These are phyloP conservation scores for Diplodus puntazzo DNA, from an alignment of 2,797 vertebrate genomes.

Conservation along the genomic window DNA sequence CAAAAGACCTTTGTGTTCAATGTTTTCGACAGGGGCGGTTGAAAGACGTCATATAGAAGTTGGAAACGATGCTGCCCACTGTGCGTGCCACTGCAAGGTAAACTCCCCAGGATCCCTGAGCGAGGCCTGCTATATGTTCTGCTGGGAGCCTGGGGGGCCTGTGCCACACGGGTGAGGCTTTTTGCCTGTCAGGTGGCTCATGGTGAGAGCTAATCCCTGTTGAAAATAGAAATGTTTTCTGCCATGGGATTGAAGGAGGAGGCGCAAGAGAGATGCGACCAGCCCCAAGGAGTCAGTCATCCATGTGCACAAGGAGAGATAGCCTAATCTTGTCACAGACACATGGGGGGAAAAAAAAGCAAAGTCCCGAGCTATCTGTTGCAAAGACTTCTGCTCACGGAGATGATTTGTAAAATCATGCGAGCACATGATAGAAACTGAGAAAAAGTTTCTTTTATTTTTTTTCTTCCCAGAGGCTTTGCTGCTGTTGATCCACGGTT, in stretches of 20 bases:
- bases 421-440: constrained; percentile 42
- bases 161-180: constrained; percentile 60
- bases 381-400: constrained; percentile 64
- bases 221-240: constrained; percentile 81
- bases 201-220: constrained; percentile 79
- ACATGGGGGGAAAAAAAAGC: constrained; percentile 10
- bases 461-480: constrained; percentile 8
- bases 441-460: constrained; percentile 23
- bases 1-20: constrained; percentile 14
- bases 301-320: constrained; percentile 82
- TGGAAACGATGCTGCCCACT: constrained; percentile 19
- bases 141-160: constrained; percentile 39
- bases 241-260: constrained; percentile 58
- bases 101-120: constrained; percentile 62
- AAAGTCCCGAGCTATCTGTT: constrained; percentile 61
- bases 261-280: constrained; percentile 54
- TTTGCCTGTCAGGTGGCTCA: constrained; percentile 76
- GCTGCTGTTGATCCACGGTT: constrained; percentile 47
- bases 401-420: constrained; percentile 71
- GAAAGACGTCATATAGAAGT: constrained; percentile 25
- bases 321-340: constrained; percentile 82
- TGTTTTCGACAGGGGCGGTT: constrained; percentile 22
- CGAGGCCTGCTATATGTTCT: constrained; percentile 56
- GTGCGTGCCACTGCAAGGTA: constrained; percentile 50
- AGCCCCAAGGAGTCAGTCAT: constrained; percentile 80